Conservation (phyloP, 2,888 invertebrate genomes). For the Hydraecia micacea region DNA sequence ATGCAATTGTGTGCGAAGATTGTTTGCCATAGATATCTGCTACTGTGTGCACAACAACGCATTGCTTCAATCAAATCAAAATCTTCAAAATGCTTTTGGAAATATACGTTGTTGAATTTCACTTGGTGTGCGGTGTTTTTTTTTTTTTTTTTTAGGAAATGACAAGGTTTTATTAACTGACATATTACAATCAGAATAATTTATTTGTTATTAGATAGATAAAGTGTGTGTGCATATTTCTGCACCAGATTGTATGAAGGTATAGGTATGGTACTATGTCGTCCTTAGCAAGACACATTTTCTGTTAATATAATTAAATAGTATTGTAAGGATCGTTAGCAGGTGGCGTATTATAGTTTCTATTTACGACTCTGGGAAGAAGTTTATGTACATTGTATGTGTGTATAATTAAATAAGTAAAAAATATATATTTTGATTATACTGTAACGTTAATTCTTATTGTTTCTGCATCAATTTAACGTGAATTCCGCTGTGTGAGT, state of each 20-base stretch:
- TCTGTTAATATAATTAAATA: background rate
- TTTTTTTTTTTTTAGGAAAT: no score
- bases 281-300: background rate
- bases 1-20: background rate
- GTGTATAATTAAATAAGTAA: background rate
- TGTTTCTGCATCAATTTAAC: constrained; percentile 43
- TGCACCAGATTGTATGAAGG: background rate
- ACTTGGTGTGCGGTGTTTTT: no score
- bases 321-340: background rate
- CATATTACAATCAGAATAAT: no score
- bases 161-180: no score
- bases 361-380: background rate
- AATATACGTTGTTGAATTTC: background rate
- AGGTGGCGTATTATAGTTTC: background rate
- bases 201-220: no score
- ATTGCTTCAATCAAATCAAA: constrained; percentile 2
- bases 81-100: no score
- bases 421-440: background rate
- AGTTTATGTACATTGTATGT: background rate
- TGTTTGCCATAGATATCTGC: background rate
- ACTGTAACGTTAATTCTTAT: constrained; percentile 28
- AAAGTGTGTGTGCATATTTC: constrained; percentile 1
- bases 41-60: background rate
- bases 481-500: constrained; percentile 67
- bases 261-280: background rate